These are phyloP conservation scores for Chaetodon auriga DNA, from an alignment of 2,113 vertebrate species.

Conservation along the genomic window DNA sequence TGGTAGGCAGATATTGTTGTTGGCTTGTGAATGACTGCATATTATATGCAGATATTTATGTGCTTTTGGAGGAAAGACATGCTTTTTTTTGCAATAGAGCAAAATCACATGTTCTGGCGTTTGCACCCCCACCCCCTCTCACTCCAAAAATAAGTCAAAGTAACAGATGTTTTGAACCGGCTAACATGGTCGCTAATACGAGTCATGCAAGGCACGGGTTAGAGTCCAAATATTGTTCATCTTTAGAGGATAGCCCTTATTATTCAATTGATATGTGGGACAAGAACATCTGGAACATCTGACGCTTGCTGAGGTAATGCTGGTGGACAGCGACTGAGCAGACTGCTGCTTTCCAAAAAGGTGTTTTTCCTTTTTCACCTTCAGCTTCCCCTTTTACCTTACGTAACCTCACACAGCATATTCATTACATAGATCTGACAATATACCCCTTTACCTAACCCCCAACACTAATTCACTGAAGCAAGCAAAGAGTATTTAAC, in stretches of 20 bases:
- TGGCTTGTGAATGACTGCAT: constrained; percentile 67
- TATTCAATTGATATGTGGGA: constrained; percentile 55
- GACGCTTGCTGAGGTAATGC: constrained; percentile 66
- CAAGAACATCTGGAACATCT: constrained; percentile 73
- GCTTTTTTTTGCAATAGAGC: constrained; percentile 63
- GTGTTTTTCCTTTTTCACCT: constrained; percentile 41
- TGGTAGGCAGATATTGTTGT: constrained; percentile 87
- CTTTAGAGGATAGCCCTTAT: constrained; percentile 63
- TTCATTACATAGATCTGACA: constrained; percentile 7
- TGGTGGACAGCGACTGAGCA: constrained; percentile 51
- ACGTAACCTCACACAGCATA: constrained; percentile 30
- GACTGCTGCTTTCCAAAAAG: background rate
- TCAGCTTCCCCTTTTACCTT: constrained; percentile 48
- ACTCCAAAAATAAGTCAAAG: constrained; percentile 69
- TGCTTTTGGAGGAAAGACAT: constrained; percentile 68
- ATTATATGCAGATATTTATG: constrained; percentile 84
- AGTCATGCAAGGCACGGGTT: constrained; percentile 70
- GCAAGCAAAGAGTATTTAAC: background rate
- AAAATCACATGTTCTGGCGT: constrained; percentile 77
- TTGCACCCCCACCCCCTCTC: constrained; percentile 25
- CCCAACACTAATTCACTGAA: background rate
- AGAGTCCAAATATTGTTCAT: constrained; percentile 68
- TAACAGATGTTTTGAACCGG: constrained; percentile 73
- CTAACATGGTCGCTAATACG: constrained; percentile 67
- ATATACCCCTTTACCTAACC: background rate